Conservation (phyloP, 2,888 invertebrate genomes). For the Leptinotarsa juncta region DNA sequence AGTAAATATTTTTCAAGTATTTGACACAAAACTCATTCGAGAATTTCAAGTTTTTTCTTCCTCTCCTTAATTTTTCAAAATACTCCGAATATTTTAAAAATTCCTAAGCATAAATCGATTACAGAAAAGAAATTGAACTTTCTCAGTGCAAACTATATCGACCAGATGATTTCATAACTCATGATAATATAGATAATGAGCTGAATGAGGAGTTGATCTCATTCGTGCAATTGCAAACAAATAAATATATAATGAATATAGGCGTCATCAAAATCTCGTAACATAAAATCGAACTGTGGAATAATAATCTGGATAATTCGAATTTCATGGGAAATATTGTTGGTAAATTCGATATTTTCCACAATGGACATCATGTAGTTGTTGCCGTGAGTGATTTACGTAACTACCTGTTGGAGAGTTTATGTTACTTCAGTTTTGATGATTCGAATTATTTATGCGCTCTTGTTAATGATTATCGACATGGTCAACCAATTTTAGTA, state of each 20-base stretch:
- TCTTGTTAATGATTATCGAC: background rate
- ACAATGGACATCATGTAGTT: conserved; percentile 1
- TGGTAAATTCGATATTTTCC: background rate
- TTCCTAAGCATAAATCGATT: too few species aligned
- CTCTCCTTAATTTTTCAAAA: too few species aligned
- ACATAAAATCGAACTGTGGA: background rate
- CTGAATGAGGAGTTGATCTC: too few species aligned
- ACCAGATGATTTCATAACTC: too few species aligned
- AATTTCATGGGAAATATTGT: background rate
- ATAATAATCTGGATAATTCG: background rate
- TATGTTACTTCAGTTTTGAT: background rate
- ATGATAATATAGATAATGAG: too few species aligned
- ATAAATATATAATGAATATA: background rate
- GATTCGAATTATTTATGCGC: background rate
- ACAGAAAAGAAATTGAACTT: too few species aligned
- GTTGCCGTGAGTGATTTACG: conserved; percentile 4
- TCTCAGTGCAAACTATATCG: too few species aligned
- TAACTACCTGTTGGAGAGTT: conserved; percentile 9
- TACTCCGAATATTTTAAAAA: too few species aligned
- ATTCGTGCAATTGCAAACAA: background rate
- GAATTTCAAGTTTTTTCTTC: too few species aligned
- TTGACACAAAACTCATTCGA: too few species aligned
- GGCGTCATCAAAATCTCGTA: background rate
- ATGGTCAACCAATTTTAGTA: background rate
- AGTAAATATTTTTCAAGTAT: too few species aligned